These are phyloP conservation scores for Todiramphus saurophagus DNA, from an alignment of 2,113 vertebrate species.

Conservation along the genomic window DNA sequence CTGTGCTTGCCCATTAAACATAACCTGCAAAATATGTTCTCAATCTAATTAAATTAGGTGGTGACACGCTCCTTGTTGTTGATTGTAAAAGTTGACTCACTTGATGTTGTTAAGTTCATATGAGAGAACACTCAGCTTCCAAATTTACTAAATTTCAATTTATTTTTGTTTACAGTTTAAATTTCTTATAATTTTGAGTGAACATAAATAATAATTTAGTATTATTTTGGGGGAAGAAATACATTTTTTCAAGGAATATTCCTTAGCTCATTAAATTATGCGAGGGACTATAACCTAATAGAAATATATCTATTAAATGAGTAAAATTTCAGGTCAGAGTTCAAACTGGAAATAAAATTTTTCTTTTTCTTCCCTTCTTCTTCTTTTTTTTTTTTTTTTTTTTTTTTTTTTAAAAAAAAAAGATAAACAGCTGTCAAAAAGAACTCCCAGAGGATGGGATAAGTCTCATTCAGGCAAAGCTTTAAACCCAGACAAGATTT, in stretches of 20 bases:
- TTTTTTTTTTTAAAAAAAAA: not conserved
- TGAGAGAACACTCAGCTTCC: not conserved
- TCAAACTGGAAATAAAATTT: not conserved
- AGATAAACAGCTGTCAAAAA: not conserved
- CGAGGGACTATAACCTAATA: not conserved
- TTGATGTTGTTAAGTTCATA: not conserved
- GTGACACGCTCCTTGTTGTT: not conserved
- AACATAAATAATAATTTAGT: not conserved
- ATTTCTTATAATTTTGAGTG: not conserved
- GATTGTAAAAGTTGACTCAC: not conserved
- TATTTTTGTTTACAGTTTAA: not conserved
- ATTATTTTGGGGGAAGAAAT: not conserved
- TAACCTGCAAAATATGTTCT: not conserved
- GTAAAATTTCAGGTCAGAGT: not conserved
- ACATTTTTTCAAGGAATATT: not conserved
- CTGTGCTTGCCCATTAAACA: not conserved
- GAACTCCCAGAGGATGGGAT: not conserved
- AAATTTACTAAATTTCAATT: not conserved
- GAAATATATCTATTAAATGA: not conserved
- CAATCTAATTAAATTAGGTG: not conserved
- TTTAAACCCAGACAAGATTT: not conserved
- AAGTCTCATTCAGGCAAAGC: not conserved
- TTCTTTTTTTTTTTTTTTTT: not conserved
- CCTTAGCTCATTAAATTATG: not conserved
- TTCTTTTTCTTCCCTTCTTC: not conserved